These are phyloP conservation scores for Orchestes rusci DNA, from an alignment of 2,888 invertebrate genomes.

Conservation along the genomic window DNA sequence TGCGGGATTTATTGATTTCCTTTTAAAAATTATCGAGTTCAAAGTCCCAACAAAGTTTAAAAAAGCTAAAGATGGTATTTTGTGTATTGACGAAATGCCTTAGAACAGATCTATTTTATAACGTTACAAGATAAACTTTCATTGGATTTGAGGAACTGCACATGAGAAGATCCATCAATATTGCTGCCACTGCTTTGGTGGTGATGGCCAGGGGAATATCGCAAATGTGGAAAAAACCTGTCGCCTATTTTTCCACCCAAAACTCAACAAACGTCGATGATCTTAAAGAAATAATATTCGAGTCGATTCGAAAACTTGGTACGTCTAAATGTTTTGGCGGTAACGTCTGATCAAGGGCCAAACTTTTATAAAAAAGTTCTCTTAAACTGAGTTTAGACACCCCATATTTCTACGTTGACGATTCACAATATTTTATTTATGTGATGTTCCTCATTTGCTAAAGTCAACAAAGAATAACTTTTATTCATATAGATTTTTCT, in stretches of 20 bases:
- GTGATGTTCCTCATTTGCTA: slow-evolving; percentile 19
- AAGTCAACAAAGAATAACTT: slow-evolving; percentile 22
- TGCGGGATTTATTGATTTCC: slow-evolving; percentile 8
- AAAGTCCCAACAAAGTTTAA: slow-evolving; percentile 4
- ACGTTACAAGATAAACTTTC: slow-evolving; percentile 1
- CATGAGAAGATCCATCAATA: slow-evolving; percentile 3
- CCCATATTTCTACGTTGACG: slow-evolving; percentile 1
- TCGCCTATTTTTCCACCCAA: slow-evolving; percentile 23
- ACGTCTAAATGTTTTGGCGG: slow-evolving; percentile 19
- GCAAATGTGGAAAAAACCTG: slow-evolving; percentile 13
- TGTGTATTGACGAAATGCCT: slow-evolving; percentile 5
- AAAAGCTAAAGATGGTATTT: slow-evolving; percentile 2
- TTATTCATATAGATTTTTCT: slow-evolving; percentile 14
- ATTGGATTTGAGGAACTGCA: slow-evolving; percentile 3
- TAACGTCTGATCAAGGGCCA: slow-evolving; percentile 19
- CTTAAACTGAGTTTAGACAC: neutral
- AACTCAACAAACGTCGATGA: slow-evolving; percentile 12
- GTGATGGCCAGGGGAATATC: slow-evolving; percentile 12
- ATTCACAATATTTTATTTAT: slow-evolving; percentile 10
- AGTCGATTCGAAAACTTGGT: slow-evolving; percentile 13
- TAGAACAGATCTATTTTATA: slow-evolving; percentile 7
- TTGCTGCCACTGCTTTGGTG: slow-evolving; percentile 9
- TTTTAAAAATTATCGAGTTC: slow-evolving; percentile 7
- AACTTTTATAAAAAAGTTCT: slow-evolving; percentile 16
- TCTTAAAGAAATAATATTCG: slow-evolving; percentile 21